Evolutionary conservation across 2,888 invertebrate genomes (phyloP).

Genomic region (Ctena decussata): DNA sequence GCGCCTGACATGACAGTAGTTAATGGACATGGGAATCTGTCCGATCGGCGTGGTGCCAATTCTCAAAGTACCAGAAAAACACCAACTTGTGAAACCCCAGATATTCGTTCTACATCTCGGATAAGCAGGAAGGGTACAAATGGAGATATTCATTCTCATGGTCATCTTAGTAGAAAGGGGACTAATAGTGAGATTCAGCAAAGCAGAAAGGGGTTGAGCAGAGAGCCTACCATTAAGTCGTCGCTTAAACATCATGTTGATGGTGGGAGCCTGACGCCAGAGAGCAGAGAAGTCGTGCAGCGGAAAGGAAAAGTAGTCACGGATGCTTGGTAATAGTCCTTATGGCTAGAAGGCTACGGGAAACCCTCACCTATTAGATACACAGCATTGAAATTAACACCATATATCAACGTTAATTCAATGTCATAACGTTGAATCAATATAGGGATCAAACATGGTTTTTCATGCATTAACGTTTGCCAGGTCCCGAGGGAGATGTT

Average conservation of each 20-base stretch:
- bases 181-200: not conserved
- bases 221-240: too few species aligned
- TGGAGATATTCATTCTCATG: not conserved
- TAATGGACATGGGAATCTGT: not conserved
- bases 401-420: too few species aligned
- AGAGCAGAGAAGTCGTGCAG: conserved; percentile 29
- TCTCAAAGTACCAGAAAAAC: not conserved
- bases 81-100: not conserved
- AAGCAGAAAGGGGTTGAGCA: too few species aligned
- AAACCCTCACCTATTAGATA: too few species aligned
- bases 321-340: conserved; percentile 17
- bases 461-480: too few species aligned
- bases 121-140: not conserved
- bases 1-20: conserved; percentile 31
- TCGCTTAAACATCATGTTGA: too few species aligned
- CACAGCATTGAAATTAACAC: too few species aligned
- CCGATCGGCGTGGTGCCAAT: not conserved
- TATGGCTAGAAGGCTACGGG: too few species aligned
- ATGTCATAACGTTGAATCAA: too few species aligned
- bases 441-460: too few species aligned
- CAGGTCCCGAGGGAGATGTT: too few species aligned
- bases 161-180: not conserved
- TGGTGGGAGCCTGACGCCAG: not conserved
- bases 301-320: conserved; percentile 51
- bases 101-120: not conserved